Conservation (phyloP, 2,888 invertebrate genomes). For the Noctuana brunneofusca region DNA sequence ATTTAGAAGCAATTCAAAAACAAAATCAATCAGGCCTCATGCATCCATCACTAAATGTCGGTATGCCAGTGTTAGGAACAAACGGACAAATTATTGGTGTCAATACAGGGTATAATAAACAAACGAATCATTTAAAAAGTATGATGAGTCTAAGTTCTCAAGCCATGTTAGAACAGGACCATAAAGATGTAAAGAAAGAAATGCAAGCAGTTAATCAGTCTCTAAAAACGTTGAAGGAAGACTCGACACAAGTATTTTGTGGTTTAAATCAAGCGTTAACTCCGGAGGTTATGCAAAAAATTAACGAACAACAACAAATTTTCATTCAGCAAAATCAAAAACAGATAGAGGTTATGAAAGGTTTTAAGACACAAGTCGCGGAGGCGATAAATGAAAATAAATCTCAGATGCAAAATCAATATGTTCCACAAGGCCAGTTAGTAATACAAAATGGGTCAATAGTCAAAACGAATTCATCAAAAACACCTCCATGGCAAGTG, state of each 20-base stretch:
- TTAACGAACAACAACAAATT: slow-evolving; percentile 82
- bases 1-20: slow-evolving; percentile 58
- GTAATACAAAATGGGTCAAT: slow-evolving; percentile 78
- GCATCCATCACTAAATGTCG: slow-evolving; percentile 55
- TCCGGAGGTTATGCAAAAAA: slow-evolving; percentile 81
- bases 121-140: slow-evolving; percentile 57
- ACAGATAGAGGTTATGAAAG: slow-evolving; percentile 81
- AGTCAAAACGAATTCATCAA: slow-evolving; percentile 77
- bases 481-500: slow-evolving; percentile 84
- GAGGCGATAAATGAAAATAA: slow-evolving; percentile 65
- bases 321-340: slow-evolving; percentile 82
- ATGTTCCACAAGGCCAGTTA: slow-evolving; percentile 67
- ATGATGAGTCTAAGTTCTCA: slow-evolving; percentile 46
- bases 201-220: slow-evolving; percentile 39
- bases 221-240: slow-evolving; percentile 62
- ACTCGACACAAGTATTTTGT: slow-evolving; percentile 74
- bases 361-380: slow-evolving; percentile 65
- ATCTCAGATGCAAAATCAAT: slow-evolving; percentile 58
- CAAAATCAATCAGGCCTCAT: slow-evolving; percentile 46
- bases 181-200: slow-evolving; percentile 66
- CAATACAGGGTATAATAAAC: slow-evolving; percentile 71
- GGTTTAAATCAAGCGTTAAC: slow-evolving; percentile 75
- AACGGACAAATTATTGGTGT: slow-evolving; percentile 84
- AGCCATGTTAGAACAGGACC: slow-evolving; percentile 51
- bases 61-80: slow-evolving; percentile 77